Conservation (phyloP, 2,888 invertebrate genomes). For the Panopea generosa region DNA sequence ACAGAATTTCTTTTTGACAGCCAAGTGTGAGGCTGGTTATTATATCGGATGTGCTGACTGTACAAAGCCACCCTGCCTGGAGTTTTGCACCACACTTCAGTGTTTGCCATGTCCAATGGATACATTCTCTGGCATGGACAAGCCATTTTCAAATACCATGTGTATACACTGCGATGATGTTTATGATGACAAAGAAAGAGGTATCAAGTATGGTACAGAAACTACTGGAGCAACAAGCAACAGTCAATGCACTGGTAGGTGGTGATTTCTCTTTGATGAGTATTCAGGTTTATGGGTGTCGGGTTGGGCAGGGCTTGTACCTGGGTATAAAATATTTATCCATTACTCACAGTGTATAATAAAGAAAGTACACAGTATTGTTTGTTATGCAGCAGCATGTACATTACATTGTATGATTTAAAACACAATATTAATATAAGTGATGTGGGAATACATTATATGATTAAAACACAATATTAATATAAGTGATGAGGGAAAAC, state of each 20-base stretch:
- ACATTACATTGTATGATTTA: no score
- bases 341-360: no score
- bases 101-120: conserved; percentile 15
- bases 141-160: conserved; percentile 9
- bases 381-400: no score
- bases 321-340: no score
- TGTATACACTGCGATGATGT: conserved; percentile 9
- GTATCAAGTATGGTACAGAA: conserved; percentile 22
- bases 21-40: conserved; percentile 14
- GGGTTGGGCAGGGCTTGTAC: no score
- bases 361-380: no score
- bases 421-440: no score
- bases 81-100: conserved; percentile 4
- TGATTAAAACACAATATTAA: no score
- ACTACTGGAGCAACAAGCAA: conserved; percentile 14
- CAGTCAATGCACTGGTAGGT: conserved; percentile 22
- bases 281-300: no score
- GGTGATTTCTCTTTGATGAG: no score
- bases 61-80: conserved; percentile 10
- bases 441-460: no score
- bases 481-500: no score
- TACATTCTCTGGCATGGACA: conserved; percentile 8
- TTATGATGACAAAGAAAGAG: neutral
- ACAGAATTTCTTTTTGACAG: neutral
- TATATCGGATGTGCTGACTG: conserved; percentile 14